Conservation (phyloP, 1,140 invertebrate genomes). For the Patella vulgata region DNA sequence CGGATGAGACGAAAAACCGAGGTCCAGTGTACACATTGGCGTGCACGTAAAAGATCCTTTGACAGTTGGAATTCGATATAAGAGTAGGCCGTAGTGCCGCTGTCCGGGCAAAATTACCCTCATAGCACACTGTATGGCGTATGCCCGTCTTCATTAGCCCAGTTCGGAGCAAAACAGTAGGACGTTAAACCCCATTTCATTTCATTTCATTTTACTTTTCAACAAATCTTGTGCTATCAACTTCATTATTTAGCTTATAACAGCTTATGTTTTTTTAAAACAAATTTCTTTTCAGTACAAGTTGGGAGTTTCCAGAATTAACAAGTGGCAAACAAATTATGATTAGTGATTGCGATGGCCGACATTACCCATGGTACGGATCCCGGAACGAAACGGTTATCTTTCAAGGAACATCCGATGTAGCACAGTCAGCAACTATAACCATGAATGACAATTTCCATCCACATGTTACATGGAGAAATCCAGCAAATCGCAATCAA, state of each 20-base stretch:
- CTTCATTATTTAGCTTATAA: not conserved
- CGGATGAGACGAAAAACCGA: no score
- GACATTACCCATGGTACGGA: slow-evolving; percentile 67
- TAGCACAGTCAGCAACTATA: slow-evolving; percentile 57
- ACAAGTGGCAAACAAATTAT: slow-evolving; percentile 61
- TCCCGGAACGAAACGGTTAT: slow-evolving; percentile 61
- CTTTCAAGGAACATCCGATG: slow-evolving; percentile 61
- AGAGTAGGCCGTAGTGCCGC: no score
- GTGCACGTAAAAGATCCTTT: no score
- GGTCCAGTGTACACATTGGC: no score
- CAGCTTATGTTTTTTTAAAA: not conserved
- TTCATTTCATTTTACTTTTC: not conserved
- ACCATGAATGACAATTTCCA: slow-evolving; percentile 68
- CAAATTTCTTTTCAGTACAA: slow-evolving; percentile 52
- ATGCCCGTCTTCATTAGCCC: no score
- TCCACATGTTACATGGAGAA: slow-evolving; percentile 67
- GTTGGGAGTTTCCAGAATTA: slow-evolving; percentile 67
- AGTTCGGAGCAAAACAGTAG: no score
- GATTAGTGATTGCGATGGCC: slow-evolving; percentile 67
- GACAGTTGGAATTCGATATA: no score
- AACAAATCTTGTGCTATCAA: not conserved
- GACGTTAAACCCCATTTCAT: no score
- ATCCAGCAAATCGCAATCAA: slow-evolving; percentile 58
- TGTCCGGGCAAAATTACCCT: no score
- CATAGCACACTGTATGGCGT: no score